Base-by-base conservation (phyloP, 2,888 invertebrate species). In the Spilosoma lubricipeda region DNA sequence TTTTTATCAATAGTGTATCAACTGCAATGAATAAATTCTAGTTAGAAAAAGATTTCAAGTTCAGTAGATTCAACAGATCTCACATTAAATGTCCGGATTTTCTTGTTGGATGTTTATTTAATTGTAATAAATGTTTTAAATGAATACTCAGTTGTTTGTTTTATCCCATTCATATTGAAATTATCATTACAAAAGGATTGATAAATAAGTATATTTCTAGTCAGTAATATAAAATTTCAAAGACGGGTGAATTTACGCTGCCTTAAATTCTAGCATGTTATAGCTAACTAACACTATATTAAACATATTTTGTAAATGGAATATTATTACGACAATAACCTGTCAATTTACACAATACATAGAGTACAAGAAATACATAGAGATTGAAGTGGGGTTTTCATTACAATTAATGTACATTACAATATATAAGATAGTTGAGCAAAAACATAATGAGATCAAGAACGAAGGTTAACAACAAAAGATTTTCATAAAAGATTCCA, bases 141-240 rank as follows among this genome's bases (percentile, higher is more conserved):
- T 86, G 74, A 87, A 92, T 92, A 90, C 82, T 79, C 85, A 69
- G 70, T 86, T 82, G 83, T 87, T 87, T 88, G 84, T 89, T 92
- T 92, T 93, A 91, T 92, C 89, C 93, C 93, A 93, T 93, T 94
- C 92, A 93, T 94, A 92, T 93, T 92, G 93, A 93, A 94, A 93
- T 93, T 87, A 94, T 91, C 90, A 93, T 92, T 93, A 92, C 92
- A 92, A 93, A 93, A 93, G 91, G 91, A 90, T 89, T 94, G 94
- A 95, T 96, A 96, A 96, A 96, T 96, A 96, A 95, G 94, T 96
- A 95, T 95, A 95, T 94, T 93, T 95, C 95, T 95, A 95, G 92
- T 95, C 94, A 93, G 93, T 95, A 93, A 95, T 96, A 96, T 95
- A 96, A 96, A 96, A 95, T 91, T 95, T 96, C 91, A 94, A 95